A percentile compares a stretch with the other conserved stretches of the same genome.
Conservation (phyloP, 2,113 vertebrate genomes). For the Ginglymostoma cirratum region DNA sequence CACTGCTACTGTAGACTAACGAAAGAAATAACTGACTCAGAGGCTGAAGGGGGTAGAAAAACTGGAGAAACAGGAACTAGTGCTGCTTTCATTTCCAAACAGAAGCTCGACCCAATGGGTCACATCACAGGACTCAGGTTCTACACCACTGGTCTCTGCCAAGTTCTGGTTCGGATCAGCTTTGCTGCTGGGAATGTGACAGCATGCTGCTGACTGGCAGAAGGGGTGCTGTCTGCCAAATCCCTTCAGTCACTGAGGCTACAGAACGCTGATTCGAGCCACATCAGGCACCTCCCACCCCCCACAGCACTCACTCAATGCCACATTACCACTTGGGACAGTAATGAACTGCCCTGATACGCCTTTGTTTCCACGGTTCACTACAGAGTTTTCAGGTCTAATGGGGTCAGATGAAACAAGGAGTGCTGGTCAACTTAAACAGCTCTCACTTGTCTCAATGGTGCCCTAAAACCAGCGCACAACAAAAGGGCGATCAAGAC, state of each 20-base stretch:
- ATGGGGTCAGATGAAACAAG: too few species aligned
- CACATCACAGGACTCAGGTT: not conserved
- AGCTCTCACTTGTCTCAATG: not conserved
- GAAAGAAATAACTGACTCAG: not conserved
- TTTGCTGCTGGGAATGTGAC: not conserved
- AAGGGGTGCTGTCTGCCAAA: not conserved
- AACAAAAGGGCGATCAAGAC: not conserved
- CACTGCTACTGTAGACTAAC: too few species aligned
- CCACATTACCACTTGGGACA: not conserved
- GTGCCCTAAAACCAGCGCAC: not conserved
- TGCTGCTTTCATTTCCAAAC: not conserved
- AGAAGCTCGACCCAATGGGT: not conserved
- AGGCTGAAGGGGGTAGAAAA: not conserved
- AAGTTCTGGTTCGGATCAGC: not conserved
- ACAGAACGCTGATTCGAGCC: not conserved
- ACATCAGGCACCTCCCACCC: not conserved
- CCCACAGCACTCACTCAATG: not conserved
- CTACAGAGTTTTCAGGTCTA: not conserved
- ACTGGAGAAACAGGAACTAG: not conserved
- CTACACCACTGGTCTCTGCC: not conserved
- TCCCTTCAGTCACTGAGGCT: not conserved
- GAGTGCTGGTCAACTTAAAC: not conserved
- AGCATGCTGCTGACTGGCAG: slow-evolving; percentile 13
- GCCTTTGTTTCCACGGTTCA: not conserved
- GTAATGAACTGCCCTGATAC: not conserved